These are phyloP conservation scores for Platycheirus albimanus DNA, from an alignment of 2,888 invertebrate genomes.

Conservation along the genomic window DNA sequence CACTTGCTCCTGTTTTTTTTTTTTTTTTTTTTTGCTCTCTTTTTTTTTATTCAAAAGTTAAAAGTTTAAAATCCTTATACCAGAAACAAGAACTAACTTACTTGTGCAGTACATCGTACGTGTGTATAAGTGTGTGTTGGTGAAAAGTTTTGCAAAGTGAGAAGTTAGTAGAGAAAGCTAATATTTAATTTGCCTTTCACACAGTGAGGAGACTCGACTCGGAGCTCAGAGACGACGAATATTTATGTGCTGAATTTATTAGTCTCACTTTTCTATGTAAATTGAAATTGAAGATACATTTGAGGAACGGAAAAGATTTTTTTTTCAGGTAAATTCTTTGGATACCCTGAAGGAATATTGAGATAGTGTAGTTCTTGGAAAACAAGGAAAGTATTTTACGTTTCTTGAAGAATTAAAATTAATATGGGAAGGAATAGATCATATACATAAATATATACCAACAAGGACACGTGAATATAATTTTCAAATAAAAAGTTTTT, in stretches of 20 bases:
- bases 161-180: background rate
- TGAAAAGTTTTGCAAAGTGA: background rate
- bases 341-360: background rate
- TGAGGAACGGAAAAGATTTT: background rate
- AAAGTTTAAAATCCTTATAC: constrained; percentile 10
- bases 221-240: background rate
- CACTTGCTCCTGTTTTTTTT: background rate
- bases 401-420: too few relatives aligned
- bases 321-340: background rate
- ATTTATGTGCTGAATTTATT: constrained; percentile 7
- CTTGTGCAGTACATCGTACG: too few relatives aligned
- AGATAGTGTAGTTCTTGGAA: too few relatives aligned
- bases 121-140: background rate
- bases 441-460: too few relatives aligned
- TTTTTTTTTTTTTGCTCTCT: constrained; percentile 1
- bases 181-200: constrained; percentile 13
- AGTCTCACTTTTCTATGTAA: constrained; percentile 15
- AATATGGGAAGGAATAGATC: too few relatives aligned
- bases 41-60: background rate
- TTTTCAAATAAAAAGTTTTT: too few relatives aligned
- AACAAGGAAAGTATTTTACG: too few relatives aligned
- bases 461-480: too few relatives aligned
- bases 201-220: too few relatives aligned
- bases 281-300: constrained; percentile 18
- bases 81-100: background rate